Evolutionary conservation across 2,113 vertebrate genomes (phyloP).

Genomic region (Panurus biarmicus): DNA sequence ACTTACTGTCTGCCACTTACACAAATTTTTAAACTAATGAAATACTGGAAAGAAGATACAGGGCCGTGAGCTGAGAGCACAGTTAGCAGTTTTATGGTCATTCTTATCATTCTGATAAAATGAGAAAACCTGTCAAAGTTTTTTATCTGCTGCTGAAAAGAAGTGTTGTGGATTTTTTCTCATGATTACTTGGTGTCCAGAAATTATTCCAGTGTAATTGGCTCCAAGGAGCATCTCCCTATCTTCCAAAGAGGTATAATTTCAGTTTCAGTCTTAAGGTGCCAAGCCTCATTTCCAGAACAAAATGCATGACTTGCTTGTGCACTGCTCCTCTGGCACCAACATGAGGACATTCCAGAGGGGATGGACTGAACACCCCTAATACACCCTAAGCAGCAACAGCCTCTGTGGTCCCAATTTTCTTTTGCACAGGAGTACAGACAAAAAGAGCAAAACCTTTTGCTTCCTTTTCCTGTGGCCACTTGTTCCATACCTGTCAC

Average conservation of each 20-base stretch:
- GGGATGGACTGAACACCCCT: neutral
- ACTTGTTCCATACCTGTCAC: neutral
- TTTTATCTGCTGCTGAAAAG: neutral
- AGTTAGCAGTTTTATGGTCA: neutral
- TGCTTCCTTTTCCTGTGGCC: neutral
- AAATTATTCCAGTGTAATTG: neutral
- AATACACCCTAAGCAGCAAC: neutral
- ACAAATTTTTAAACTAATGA: neutral
- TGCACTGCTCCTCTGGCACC: neutral
- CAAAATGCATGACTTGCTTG: neutral
- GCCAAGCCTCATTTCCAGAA: neutral
- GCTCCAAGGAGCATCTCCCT: neutral
- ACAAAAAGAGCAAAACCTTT: neutral
- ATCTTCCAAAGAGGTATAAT: neutral
- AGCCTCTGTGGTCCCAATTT: neutral
- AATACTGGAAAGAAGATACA: neutral
- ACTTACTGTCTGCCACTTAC: neutral
- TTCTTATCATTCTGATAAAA: neutral
- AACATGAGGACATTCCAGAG: neutral
- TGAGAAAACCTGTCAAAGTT: neutral
- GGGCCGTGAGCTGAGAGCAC: neutral
- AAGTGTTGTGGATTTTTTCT: neutral
- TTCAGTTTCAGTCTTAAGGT: neutral
- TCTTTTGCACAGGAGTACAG: neutral
- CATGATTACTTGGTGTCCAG: neutral